These are phyloP conservation scores for Cerastis leucographa DNA, from an alignment of 2,888 invertebrate species.

Conservation along the genomic window DNA sequence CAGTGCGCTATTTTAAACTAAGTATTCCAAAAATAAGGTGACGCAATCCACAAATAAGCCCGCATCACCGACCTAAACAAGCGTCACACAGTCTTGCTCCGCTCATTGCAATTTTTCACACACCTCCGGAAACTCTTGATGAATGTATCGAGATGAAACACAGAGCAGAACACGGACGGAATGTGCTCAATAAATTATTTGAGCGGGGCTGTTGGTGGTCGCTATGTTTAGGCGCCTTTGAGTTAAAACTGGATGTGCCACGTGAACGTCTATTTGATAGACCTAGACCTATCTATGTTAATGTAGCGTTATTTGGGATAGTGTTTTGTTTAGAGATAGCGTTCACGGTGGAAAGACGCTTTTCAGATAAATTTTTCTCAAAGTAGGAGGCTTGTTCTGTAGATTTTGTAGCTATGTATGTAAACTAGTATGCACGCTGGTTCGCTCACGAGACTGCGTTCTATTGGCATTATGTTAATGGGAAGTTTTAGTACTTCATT, in stretches of 20 bases:
- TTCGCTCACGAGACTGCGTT: no score
- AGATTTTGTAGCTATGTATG: neutral
- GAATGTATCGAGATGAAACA: conserved; percentile 57
- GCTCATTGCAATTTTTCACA: conserved; percentile 50
- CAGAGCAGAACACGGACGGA: conserved; percentile 50
- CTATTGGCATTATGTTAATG: no score
- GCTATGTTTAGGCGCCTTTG: conserved; percentile 61
- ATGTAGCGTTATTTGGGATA: conserved; percentile 13
- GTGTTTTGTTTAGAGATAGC: conserved; percentile 43
- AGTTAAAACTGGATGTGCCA: conserved; percentile 54
- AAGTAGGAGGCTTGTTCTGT: neutral
- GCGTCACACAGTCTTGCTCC: conserved; percentile 24
- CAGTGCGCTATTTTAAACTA: neutral
- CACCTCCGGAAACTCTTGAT: conserved; percentile 59
- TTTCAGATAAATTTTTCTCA: conserved; percentile 5
- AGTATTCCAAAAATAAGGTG: conserved; percentile 14
- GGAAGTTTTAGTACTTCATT: no score
- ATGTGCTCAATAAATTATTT: conserved; percentile 63
- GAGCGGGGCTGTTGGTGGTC: conserved; percentile 42
- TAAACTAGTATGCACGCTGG: no score
- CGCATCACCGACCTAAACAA: conserved; percentile 18
- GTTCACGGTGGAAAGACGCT: conserved; percentile 10
- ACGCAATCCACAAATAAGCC: conserved; percentile 38
- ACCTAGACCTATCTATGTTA: conserved; percentile 34
- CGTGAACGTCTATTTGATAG: conserved; percentile 45